phyloP scores from a whole-genome alignment of 2,888 invertebrate species.

The Cantharis rustica region DNA sequence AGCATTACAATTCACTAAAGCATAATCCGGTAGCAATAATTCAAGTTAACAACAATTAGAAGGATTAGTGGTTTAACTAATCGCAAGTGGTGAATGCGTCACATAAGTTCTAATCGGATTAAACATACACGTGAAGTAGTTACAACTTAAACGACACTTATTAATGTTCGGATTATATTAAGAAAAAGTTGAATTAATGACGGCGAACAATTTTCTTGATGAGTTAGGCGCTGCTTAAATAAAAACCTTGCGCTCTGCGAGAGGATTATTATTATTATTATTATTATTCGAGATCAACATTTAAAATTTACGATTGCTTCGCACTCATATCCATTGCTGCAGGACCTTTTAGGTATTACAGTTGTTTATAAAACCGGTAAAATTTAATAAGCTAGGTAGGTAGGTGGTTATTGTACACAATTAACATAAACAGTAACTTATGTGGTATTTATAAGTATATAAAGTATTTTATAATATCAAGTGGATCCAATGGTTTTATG shows the following conservation, averaged over 20 bases:
- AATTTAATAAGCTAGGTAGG: conserved; percentile 12
- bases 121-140: conserved; percentile 23
- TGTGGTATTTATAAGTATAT: conserved; percentile 19
- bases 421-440: conserved; percentile 22
- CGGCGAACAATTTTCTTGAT: conserved; percentile 17
- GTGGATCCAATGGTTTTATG: neutral
- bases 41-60: conserved; percentile 42
- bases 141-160: neutral
- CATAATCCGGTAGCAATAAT: conserved; percentile 38
- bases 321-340: conserved; percentile 13
- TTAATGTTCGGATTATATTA: neutral
- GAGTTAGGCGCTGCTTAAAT: conserved; percentile 13
- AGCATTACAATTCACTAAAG: conserved; percentile 10
- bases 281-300: conserved; percentile 14
- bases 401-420: conserved; percentile 19
- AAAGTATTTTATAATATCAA: neutral
- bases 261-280: conserved; percentile 6
- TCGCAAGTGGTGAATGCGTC: conserved; percentile 37
- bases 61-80: conserved; percentile 41
- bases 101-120: conserved; percentile 44
- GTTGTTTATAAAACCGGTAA: conserved; percentile 21
- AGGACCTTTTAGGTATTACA: neutral
- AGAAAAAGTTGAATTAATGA: neutral
- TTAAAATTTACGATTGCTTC: conserved; percentile 16
- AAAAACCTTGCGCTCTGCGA: conserved; percentile 7